Base-by-base conservation (phyloP, 2,888 invertebrate genomes). In the Erebia ligea region DNA sequence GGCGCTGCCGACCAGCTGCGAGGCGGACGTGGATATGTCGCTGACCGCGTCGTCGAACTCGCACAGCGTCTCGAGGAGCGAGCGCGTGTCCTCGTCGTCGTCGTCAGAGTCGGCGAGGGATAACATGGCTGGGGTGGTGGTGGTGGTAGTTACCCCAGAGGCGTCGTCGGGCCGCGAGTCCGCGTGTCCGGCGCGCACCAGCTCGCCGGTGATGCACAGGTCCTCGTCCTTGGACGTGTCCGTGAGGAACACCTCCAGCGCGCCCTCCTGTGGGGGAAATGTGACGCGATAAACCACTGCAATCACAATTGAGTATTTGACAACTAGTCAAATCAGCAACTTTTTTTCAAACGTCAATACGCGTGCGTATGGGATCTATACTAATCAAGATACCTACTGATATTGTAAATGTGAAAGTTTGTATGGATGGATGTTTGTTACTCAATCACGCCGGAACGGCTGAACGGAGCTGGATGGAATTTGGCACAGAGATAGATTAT, bases 171-270 rank as follows among this genome's bases (percentile, higher is more conserved):
- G 34, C 42, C 86, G 82, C 74, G 78, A 58, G 82, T 87, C 90
- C 8, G 95, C 95, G 82, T 91, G 88, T 0, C 94, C 94, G 72
- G 91, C 85, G 76, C 88, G 83, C 11, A 94, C 85, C 72, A 95
- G 81, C 75, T 86, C 82, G 72, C 87, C 85, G 81, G 94, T 90
- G 73, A 95, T 80, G 84, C 90, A 92, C 70, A 93, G 80, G 85
- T 95, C 94, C 15, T 86, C 82, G 2, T 79, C 82, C 42, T 85
- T 84, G 8, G 87, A 79, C 48, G 95, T 94, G 86, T 95, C 94
- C 69, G 93, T 89, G 74, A 95, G 86, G 78, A 91, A 86, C 77
- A 95, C 82, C 75, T 90, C 88, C 64, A 90, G 75, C 19, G 82
- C 78, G 75, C 79, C 78, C 75, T 85, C 85, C 86, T 86, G 82